These are phyloP conservation scores for Eulithis prunata DNA, from an alignment of 2,888 invertebrate species.

Conservation along the genomic window DNA sequence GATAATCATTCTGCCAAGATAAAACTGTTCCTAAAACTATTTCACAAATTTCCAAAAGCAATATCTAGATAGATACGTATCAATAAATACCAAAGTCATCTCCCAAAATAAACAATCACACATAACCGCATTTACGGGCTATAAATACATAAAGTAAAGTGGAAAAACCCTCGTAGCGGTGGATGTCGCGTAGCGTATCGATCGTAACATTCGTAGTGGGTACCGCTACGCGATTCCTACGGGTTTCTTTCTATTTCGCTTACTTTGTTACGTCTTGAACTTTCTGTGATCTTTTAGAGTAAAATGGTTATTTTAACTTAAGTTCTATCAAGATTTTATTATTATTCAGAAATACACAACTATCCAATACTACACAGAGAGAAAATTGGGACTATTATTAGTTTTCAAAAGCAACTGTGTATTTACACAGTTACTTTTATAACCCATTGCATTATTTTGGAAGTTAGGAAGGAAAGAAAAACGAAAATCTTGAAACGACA, in stretches of 20 bases:
- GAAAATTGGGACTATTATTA: no score
- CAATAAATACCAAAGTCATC: constrained; percentile 1
- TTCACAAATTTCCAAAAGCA: not conserved
- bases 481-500: not conserved
- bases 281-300: constrained; percentile 29
- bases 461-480: not conserved
- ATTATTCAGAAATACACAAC: no score
- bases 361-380: no score
- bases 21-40: no score
- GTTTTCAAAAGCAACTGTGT: no score
- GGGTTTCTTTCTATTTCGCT: constrained; percentile 60
- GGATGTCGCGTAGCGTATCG: constrained; percentile 79
- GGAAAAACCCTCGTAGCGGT: constrained; percentile 69
- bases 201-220: constrained; percentile 75
- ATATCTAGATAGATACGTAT: not conserved
- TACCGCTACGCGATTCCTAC: constrained; percentile 65
- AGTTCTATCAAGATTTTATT: not conserved
- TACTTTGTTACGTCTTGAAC: constrained; percentile 39
- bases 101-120: constrained; percentile 28
- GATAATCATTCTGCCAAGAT: no score
- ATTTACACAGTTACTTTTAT: not conserved
- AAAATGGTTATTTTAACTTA: constrained; percentile 3
- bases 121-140: constrained; percentile 32
- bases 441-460: not conserved
- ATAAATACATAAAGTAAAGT: constrained; percentile 47